Evolutionary conservation across 2,888 invertebrate species (phyloP), one percentile per base, ranked within the genome.

Genomic region (Rhingia campestris): DNA sequence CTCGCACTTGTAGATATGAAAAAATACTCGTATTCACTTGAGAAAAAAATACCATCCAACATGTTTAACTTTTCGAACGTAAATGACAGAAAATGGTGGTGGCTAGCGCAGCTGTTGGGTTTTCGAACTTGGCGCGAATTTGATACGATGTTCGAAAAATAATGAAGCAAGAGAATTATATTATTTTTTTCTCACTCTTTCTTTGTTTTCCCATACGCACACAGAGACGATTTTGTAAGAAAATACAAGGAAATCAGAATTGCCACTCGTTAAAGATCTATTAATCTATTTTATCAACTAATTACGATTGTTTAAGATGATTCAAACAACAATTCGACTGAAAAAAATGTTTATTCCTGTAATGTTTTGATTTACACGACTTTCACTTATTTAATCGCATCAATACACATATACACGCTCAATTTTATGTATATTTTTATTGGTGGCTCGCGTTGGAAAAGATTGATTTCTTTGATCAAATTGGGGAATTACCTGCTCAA

Each of bases 1-100:
- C 22, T n/a, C 12, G 10, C 41, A 0, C 6, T 5, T 43, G 5
- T 45, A 14, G 35, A 30, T 51, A 6, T 30, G 32, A 49, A 35
- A 63, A 39, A 56, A 58, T 51, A 47, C 14, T 58, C 35, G 9
- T 74, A 51, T 43, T 54, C 45, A 7, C 56, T 69, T 41, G 53
- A 39, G 7, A 81, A 61, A 32, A 45, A 51, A 45, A 58, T 45
- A 69, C 73, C 41, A 61, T 72, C 63, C 63, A 74, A 53, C 82
- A 74, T 82, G 22, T 73, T 82, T 49, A 58, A 59, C 53, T 77
- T 69, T 82, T 79, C 63, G 58, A 54, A 41, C 2, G 37, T 45
- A 51, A 82, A 79, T 82, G 82, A 82, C 32, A 41, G 56, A 41
- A 41, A 45, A 39, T 51, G 39, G 54, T 14, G 53, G 41, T n/a